Conservation (phyloP, 2,797 vertebrate species). For the Cuniculus paca region DNA sequence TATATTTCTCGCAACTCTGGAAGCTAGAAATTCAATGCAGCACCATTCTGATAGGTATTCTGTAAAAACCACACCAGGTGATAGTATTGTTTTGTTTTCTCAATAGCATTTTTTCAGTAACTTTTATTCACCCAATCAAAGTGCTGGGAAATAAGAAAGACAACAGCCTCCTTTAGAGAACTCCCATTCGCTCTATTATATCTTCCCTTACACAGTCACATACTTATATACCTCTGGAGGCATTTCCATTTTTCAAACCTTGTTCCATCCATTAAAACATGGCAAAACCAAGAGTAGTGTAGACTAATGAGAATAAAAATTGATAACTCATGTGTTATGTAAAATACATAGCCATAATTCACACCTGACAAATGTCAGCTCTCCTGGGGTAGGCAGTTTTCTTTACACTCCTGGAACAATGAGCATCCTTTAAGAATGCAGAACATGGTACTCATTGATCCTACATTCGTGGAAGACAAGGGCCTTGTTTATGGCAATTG, state of each 20-base stretch:
- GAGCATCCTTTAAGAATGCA: neutral
- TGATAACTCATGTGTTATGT: neutral
- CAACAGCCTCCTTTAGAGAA: neutral
- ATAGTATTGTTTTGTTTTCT: neutral
- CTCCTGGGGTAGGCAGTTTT: neutral
- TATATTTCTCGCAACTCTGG: neutral
- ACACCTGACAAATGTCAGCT: neutral
- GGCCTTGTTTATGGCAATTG: neutral
- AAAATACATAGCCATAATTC: constrained; percentile 53
- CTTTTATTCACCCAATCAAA: neutral
- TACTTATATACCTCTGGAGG: neutral
- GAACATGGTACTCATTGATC: neutral
- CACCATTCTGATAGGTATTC: neutral
- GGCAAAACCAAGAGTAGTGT: neutral
- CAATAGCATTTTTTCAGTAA: neutral
- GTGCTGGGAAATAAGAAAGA: neutral
- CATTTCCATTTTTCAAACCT: constrained; percentile 5
- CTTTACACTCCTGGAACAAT: neutral
- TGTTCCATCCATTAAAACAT: constrained; percentile 57
- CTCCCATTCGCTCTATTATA: neutral
- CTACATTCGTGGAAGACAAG: neutral
- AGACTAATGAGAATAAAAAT: neutral
- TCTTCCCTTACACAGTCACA: neutral
- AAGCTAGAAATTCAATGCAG: neutral
- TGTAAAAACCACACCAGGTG: neutral